Evolutionary conservation across 2,888 invertebrate genomes (phyloP).

Genomic region (Caenorhabditis sp.): DNA sequence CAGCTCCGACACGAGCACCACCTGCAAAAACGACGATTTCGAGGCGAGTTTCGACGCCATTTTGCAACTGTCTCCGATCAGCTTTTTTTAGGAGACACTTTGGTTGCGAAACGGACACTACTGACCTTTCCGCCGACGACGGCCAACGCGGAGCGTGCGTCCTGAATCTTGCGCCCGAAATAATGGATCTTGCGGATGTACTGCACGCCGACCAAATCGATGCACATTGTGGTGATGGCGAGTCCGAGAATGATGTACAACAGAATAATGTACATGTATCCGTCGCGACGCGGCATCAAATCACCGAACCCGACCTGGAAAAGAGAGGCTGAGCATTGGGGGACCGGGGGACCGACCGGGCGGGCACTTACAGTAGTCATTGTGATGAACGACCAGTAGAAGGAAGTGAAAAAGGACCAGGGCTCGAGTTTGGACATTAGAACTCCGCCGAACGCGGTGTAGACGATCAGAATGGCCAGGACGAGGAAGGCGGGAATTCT

Average conservation of each 20-base stretch:
- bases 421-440: slow-evolving; percentile 78
- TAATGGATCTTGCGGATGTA: slow-evolving; percentile 79
- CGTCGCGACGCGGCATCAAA: slow-evolving; percentile 77
- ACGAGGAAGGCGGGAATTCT: slow-evolving; percentile 79
- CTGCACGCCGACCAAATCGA: slow-evolving; percentile 79
- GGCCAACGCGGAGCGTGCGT: slow-evolving; percentile 78
- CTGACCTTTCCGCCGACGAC: slow-evolving; percentile 79
- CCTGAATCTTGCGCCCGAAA: slow-evolving; percentile 79
- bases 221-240: slow-evolving; percentile 79
- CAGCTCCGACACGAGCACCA: slow-evolving; percentile 79
- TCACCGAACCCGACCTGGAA: slow-evolving; percentile 79
- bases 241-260: slow-evolving; percentile 78
- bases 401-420: slow-evolving; percentile 79
- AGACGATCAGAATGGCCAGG: slow-evolving; percentile 76
- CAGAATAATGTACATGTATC: slow-evolving; percentile 78
- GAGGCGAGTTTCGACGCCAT: too few species aligned
- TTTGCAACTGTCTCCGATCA: too few species aligned
- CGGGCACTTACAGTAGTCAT: slow-evolving; percentile 79
- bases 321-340: background rate
- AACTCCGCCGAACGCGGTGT: slow-evolving; percentile 79
- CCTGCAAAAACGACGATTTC: slow-evolving; percentile 69
- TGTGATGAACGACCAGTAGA: slow-evolving; percentile 79
- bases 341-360: background rate
- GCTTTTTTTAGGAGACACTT: too few species aligned
- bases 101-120: too few species aligned